Conservation (phyloP, 2,797 vertebrate genomes). For the Orientallactaga sibirica region DNA sequence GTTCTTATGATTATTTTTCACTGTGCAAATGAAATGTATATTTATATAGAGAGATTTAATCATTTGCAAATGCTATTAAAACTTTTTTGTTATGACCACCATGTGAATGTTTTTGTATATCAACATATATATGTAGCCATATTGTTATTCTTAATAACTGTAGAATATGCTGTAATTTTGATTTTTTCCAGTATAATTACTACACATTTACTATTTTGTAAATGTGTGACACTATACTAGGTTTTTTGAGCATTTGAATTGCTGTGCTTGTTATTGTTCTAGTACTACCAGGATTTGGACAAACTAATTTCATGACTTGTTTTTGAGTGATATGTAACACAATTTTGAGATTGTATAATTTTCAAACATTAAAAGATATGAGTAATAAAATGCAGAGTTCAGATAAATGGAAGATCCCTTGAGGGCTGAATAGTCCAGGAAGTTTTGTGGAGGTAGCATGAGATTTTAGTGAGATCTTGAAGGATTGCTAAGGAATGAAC, state of each 20-base stretch:
- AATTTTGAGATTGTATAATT: slow-evolving; percentile 46
- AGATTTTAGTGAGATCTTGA: slow-evolving; percentile 20
- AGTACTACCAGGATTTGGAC: slow-evolving; percentile 25
- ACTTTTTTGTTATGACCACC: not conserved
- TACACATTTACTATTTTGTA: not conserved
- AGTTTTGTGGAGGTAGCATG: not conserved
- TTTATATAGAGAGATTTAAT: slow-evolving; percentile 28
- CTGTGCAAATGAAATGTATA: not conserved
- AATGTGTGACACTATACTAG: not conserved
- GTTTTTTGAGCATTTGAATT: slow-evolving; percentile 34
- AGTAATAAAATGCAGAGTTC: slow-evolving; percentile 2
- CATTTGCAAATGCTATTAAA: not conserved
- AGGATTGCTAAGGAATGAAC: slow-evolving; percentile 14
- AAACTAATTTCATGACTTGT: slow-evolving; percentile 23
- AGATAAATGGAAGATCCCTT: not conserved
- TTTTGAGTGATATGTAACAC: slow-evolving; percentile 31
- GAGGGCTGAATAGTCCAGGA: not conserved
- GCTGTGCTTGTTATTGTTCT: not conserved
- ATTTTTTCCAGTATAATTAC: not conserved
- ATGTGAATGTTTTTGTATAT: not conserved
- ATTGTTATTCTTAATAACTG: not conserved
- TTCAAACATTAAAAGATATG: not conserved
- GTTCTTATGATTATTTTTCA: slow-evolving; percentile 53
- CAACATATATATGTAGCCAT: not conserved
- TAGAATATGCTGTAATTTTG: slow-evolving; percentile 12